Evolutionary conservation across 2,797 vertebrate genomes (phyloP), one percentile per base, ranked within the genome.

Genomic region (Numenius phaeopus): DNA sequence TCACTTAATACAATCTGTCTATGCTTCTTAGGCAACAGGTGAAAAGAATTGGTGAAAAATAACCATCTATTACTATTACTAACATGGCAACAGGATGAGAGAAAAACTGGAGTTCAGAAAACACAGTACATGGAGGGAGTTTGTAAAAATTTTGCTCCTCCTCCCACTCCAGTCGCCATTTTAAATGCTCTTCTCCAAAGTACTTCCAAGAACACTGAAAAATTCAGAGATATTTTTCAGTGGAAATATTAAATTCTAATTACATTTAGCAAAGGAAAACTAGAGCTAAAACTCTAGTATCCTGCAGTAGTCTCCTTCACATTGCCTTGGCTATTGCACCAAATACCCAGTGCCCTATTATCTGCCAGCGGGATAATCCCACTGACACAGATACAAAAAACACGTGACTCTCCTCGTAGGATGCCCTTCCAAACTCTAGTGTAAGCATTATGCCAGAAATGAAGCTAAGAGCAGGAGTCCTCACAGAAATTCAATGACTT

Each of bases 31-130:
- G 30, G 30, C 15, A 83, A 76, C 30, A 91, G 22, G 37, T 85
- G 19, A 72, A 50, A 87, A 87, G 11, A 91, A 76, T 2, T 50
- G 21, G 37, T 54, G 14, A 94, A 83, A 92, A 94, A 87, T 57
- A 40, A 54, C 7, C 15, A 67, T 61, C 17, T 71, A 14, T 26
- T 87, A 75, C 29, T 49, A 30, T 83, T 80, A 69, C 21, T 34
- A 83, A 52, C 6, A 7, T 12, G 10, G 46, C 65, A 79, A 58
- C 7, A 82, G 12, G 39, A 90, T 0, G 2, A 34, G 9, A 7
- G 42, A 50, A 79, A 54, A 71, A 46, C 2, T 14, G 13, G 12
- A 76, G 44, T 71, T 80, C 17, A 30, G 40, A 80, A 89, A 94
- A 89, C 20, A 29, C 7, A 75, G 24, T 5, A 73, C 2, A 46